These are phyloP conservation scores for Chinchilla lanigera DNA, from an alignment of 2,113 vertebrate species.

Conservation along the genomic window DNA sequence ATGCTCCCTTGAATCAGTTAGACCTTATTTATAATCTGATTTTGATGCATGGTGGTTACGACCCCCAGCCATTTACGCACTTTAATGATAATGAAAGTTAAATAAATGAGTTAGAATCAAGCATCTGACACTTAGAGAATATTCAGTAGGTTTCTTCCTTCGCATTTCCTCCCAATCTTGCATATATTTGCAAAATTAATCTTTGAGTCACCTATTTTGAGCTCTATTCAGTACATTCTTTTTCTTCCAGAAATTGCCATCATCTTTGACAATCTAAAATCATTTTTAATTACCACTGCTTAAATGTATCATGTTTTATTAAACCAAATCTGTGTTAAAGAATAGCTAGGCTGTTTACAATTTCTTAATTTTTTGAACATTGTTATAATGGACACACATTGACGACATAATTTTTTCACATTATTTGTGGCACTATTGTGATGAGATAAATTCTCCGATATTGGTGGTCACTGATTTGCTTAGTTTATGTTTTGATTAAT, in stretches of 20 bases:
- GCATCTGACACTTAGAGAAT: neutral
- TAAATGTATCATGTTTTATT: neutral
- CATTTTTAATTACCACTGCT: neutral
- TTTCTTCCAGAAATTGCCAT: neutral
- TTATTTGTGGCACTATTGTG: neutral
- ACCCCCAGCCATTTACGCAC: neutral
- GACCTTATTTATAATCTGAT: neutral
- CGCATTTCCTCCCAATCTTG: neutral
- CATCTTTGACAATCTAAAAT: neutral
- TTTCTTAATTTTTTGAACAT: neutral
- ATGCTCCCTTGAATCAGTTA: neutral
- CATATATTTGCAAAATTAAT: neutral
- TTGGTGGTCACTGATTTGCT: neutral
- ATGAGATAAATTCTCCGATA: neutral
- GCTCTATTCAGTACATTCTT: neutral
- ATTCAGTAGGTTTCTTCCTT: neutral
- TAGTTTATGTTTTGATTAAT: neutral
- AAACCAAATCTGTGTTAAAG: neutral
- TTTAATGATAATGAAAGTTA: neutral
- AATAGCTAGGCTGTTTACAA: neutral
- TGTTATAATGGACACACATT: neutral
- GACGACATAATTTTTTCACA: neutral
- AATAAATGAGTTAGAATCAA: neutral
- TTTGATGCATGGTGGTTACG: neutral
- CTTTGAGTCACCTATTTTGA: neutral